Conservation (phyloP, 2,888 invertebrate species). For the Dione juno region DNA sequence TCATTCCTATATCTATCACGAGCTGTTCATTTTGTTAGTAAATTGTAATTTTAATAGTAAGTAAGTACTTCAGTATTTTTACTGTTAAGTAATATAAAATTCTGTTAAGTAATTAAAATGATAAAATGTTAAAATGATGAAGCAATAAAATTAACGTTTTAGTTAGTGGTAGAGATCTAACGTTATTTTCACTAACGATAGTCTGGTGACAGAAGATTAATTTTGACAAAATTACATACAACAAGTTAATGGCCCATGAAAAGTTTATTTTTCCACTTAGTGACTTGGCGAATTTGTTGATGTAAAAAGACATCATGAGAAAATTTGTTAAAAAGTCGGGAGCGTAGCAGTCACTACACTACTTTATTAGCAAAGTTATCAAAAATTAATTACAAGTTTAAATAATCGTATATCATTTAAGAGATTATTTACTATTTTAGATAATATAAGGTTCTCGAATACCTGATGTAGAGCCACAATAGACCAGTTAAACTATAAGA, state of each 20-base stretch:
- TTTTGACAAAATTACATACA: slow-evolving; percentile 13
- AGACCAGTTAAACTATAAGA: too few species aligned
- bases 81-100: too few species aligned
- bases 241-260: slow-evolving; percentile 6
- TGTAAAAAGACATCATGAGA: slow-evolving; percentile 14
- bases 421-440: too few species aligned
- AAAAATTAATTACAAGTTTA: too few species aligned
- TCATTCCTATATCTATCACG: too few species aligned
- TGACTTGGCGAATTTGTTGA: slow-evolving; percentile 22
- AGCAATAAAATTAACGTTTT: not conserved
- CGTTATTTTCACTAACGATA: not conserved
- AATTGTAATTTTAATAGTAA: too few species aligned
- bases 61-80: too few species aligned
- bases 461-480: too few species aligned
- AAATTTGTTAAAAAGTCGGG: not conserved
- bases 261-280: slow-evolving; percentile 12
- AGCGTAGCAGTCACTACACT: not conserved
- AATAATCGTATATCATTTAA: not conserved
- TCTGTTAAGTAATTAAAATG: too few species aligned
- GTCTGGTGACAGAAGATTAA: not conserved
- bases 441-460: too few species aligned
- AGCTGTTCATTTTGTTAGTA: too few species aligned
- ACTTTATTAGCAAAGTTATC: not conserved
- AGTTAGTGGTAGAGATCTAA: not conserved
- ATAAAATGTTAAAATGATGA: too few species aligned